Base-by-base conservation (phyloP, 2,113 vertebrate species). In the Picathartes gymnocephalus region DNA sequence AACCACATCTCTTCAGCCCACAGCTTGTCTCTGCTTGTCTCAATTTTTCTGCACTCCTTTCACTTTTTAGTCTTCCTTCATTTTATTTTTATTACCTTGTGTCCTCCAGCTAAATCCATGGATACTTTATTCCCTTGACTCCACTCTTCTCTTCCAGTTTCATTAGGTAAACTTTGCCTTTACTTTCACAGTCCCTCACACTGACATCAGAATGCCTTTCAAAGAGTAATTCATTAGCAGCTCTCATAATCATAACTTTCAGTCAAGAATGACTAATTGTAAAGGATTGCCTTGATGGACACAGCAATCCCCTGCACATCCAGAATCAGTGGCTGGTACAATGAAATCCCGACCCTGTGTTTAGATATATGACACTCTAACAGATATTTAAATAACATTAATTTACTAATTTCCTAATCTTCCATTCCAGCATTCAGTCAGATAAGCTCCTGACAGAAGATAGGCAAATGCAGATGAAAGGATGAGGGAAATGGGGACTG, bases 241-340 rank as follows among this genome's bases (percentile, higher is more conserved):
- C 44, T 86, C 58, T 44, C 33, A 71, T 50, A 86, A 88, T 20
- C 86, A 92, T 37, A 82, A 80, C 27, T 95, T 78, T 48, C 50
- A 53, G 31, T 64, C 83, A 92, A 64, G 83, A 94, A 93, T 89
- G 51, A 91, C 69, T 94, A 82, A 92, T 90, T 91, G 72, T 47
- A 81, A 71, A 88, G 82, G 47, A 78, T 47, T 90, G 60, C 54
- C 60, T 83, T 77, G 83, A 48, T 92, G 77, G 91, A 71, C 56
- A 39, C 17, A 33, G 66, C 23, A 74, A 58, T 35, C 37, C 2
- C 1, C 21, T 76, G 80, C 80, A 90, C 37, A n/a, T 74, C 56
- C 68, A 47, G 39, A 54, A 89, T 44, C 77, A 50, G 51, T 14
- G 42, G 64, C 40, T 53, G 81, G 13, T 2, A 15, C 2, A 6